Evolutionary conservation across 2,797 vertebrate species (phyloP), one percentile per base, ranked within the genome.

Genomic region (Enteromius treurensis): DNA sequence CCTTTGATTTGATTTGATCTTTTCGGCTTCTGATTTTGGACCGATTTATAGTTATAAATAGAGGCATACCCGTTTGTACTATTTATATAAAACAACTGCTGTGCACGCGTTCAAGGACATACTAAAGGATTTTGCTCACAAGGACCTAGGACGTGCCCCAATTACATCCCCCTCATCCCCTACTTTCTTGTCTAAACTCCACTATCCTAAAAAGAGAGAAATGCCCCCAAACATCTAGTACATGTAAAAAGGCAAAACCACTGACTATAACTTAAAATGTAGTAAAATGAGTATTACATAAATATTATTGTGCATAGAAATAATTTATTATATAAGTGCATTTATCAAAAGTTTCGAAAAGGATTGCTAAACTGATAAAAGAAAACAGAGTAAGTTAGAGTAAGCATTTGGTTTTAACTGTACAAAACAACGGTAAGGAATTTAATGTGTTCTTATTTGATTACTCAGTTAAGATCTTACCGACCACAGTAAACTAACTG

Each of bases 401-500:
- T n/a, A 69, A 69, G 3, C 13, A 23, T 58, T 51, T 75, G 71
- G 21, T 58, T 55, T 32, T 34, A 65, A 65, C 62, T 34, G 6
- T 55, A 75, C 34, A 37, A 75, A 2, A 40, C 14, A 40, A 60
- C n/a, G 1, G 3, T 60, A 11, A 26, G n/a, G 7, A 29, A 77
- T 76, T 23, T 9, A 53, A 40, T 3, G 21, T 58, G 21, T 58
- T 40, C n/a, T 55, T 34, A 55, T n/a, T n/a, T 17, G 60, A 64
- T 64, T 64, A 64, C 29, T 32, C 62, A 0, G 29, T 19, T 55
- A 75, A 37, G 32, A 37, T 40, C 32, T 55, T 37, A 75, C 19
- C n/a, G 13, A 55, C 73, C 37, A 77, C 32, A 42, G 23, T 77
- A 62, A 49, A 34, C 76, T n/a, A 14, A 32, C 76, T 21, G 34